Evolutionary conservation across 2,113 vertebrate genomes (phyloP).

Genomic region (Rhinoderma darwinii): DNA sequence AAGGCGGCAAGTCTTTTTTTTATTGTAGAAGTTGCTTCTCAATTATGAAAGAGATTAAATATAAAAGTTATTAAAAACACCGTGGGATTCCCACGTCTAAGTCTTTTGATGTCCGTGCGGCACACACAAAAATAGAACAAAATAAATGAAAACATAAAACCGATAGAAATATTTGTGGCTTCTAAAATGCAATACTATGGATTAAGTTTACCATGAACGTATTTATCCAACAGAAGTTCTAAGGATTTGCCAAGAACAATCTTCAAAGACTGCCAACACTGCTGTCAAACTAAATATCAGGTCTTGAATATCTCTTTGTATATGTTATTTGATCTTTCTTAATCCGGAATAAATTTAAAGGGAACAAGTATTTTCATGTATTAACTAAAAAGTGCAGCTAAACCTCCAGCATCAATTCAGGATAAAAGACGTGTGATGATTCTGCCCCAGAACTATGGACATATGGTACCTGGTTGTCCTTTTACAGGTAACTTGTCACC

Average conservation of each 20-base stretch:
- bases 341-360: not conserved
- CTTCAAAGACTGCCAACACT: slow-evolving; percentile 38
- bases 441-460: too few species aligned
- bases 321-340: not conserved
- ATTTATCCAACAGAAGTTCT: slow-evolving; percentile 31
- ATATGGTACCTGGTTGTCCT: too few species aligned
- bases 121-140: not conserved
- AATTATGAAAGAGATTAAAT: not conserved
- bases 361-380: not conserved
- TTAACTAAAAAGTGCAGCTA: not conserved
- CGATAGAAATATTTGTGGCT: not conserved
- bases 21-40: not conserved
- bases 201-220: slow-evolving; percentile 10
- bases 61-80: not conserved
- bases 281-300: slow-evolving; percentile 28
- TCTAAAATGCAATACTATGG: not conserved
- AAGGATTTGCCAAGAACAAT: slow-evolving; percentile 18
- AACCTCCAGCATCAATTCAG: too few species aligned
- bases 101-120: not conserved
- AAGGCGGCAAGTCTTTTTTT: not conserved
- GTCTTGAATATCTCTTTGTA: not conserved
- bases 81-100: not conserved
- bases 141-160: not conserved
- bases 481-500: too few species aligned
- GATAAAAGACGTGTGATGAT: too few species aligned